These are phyloP conservation scores for Mormoops blainvillei DNA, from an alignment of 2,113 vertebrate genomes.

Conservation along the genomic window DNA sequence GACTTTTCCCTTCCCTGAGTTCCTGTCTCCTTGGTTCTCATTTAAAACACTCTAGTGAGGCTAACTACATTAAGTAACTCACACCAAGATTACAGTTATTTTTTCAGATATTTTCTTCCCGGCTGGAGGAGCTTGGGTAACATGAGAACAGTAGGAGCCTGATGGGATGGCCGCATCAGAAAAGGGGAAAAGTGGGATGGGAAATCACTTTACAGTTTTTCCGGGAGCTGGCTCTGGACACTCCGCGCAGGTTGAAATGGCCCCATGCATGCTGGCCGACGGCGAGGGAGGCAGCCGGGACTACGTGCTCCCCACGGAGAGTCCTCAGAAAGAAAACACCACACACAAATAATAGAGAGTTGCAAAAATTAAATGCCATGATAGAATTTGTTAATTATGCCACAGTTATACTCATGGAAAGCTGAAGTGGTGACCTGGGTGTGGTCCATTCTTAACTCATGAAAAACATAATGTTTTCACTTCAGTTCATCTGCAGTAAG, in stretches of 20 bases:
- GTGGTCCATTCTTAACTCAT: background rate
- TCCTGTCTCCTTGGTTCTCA: background rate
- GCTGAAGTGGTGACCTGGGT: background rate
- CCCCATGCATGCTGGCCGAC: background rate
- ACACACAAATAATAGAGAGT: background rate
- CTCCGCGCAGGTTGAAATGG: background rate
- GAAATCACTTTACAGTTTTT: background rate
- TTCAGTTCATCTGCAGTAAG: background rate
- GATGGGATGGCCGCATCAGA: background rate
- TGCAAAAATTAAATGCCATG: background rate
- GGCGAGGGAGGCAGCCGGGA: background rate
- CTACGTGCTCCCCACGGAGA: background rate
- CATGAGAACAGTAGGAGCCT: background rate
- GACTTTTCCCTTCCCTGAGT: background rate
- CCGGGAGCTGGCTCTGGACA: background rate
- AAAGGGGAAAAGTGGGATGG: background rate
- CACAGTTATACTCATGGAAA: background rate
- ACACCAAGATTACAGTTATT: background rate
- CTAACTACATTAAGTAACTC: background rate
- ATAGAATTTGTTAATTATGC: background rate
- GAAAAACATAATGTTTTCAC: background rate
- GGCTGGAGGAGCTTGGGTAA: background rate
- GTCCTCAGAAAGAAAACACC: background rate
- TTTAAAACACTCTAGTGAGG: background rate
- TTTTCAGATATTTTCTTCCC: background rate